Base-by-base conservation (phyloP, 2,888 invertebrate genomes). In the Vesta saturnalis region DNA sequence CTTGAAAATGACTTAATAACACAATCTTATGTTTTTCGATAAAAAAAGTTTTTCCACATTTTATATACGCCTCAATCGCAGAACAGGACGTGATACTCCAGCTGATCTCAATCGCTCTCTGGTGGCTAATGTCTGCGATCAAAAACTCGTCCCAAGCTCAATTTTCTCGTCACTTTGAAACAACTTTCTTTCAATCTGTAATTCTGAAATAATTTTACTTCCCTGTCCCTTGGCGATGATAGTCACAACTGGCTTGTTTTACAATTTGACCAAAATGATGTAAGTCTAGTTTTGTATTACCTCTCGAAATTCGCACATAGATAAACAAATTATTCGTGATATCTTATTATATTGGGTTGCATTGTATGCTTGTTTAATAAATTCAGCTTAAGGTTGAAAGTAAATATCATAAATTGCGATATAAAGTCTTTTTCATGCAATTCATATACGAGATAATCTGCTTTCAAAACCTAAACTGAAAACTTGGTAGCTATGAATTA, bases 101-200 rank as follows among this genome's bases (percentile, higher is more conserved):
- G 69, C 71, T 69, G 67, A 69, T 72, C 72, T 73, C 75, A 79
- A 79, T 79, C 74, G 77, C 77, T 79, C 80, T 79, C 80, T 75
- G 73, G 79, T 77, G 80, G 77, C 79, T 78, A 79, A 79, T 80
- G 76, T 73, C 75, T 76, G 73, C 78, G 78, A 79, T 79, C 79
- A 79, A 78, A 79, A 79, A 79, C 78, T 79, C 77, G 78, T 79
- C 77, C 76, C 77, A 72, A 71, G 78, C 78, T 76, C 78, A 77
- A 79, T 79, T 78, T 77, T 77, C 77, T 77, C 77, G 76, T 77
- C 77, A 79, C 77, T 79, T 78, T 76, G 76, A 77, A 79, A 79
- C 78, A 78, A 78, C 77, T 79, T 79, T 78, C 77, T 79, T 79
- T 79, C 78, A 79, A 78, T 79, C 77, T 77, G 72, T 77, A 76